Evolutionary conservation across 2,797 vertebrate genomes (phyloP).

Genomic region (Enteromius trimaculatus): DNA sequence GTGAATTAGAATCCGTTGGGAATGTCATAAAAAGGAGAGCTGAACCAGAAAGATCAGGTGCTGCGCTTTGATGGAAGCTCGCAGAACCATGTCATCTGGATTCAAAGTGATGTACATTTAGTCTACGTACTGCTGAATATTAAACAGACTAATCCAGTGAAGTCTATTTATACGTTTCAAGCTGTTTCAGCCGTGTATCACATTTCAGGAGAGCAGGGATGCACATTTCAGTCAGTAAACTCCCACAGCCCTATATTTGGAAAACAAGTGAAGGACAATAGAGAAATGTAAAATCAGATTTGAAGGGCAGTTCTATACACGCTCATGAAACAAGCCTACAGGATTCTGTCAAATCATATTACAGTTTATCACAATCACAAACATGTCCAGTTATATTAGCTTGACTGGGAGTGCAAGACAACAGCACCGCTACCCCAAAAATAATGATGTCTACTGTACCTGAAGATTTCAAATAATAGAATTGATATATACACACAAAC

Average conservation of each 20-base stretch:
- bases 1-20: neutral
- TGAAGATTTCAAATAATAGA: neutral
- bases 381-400: slow-evolving; percentile 13
- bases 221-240: slow-evolving; percentile 19
- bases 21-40: slow-evolving; percentile 5
- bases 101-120: slow-evolving; percentile 34
- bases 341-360: slow-evolving; percentile 21
- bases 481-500: neutral
- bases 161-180: slow-evolving; percentile 21
- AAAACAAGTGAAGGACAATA: neutral
- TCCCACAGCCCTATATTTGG: slow-evolving; percentile 23
- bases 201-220: neutral
- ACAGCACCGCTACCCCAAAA: neutral
- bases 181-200: neutral
- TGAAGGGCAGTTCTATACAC: slow-evolving; percentile 14
- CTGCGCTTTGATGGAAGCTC: neutral
- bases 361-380: neutral
- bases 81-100: slow-evolving; percentile 23
- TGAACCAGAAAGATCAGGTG: slow-evolving; percentile 1
- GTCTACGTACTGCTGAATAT: slow-evolving; percentile 9
- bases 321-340: slow-evolving; percentile 17
- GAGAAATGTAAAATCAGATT: slow-evolving; percentile 14
- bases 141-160: slow-evolving; percentile 26
- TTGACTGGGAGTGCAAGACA: neutral
- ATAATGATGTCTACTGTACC: neutral